These are phyloP conservation scores for Rhabditoides inermis DNA, from an alignment of 2,888 invertebrate genomes.

Conservation along the genomic window DNA sequence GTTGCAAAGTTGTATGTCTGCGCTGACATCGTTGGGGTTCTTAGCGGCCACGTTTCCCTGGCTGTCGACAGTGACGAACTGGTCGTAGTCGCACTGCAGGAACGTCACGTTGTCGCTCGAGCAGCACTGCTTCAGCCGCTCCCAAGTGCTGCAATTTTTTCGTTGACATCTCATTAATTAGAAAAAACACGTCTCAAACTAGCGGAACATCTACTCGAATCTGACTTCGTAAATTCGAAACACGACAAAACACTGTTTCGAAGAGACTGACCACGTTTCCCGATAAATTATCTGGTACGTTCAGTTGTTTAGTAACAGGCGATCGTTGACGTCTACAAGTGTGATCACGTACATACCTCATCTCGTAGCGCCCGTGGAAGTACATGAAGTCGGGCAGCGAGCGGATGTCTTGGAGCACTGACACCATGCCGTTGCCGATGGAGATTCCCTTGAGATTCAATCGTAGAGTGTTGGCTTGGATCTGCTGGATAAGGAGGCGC, in stretches of 20 bases:
- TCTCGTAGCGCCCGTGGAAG: constrained; percentile 12
- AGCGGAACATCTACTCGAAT: not conserved
- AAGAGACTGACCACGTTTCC: too few relatives aligned
- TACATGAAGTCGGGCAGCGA: constrained; percentile 9
- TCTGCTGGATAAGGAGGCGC: constrained; percentile 20
- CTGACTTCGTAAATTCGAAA: too few relatives aligned
- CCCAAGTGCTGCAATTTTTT: not conserved
- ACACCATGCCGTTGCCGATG: constrained; percentile 17
- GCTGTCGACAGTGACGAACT: not conserved
- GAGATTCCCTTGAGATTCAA: constrained; percentile 16
- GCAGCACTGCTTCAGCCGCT: constrained; percentile 1
- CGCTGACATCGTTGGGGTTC: not conserved
- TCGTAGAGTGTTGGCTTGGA: not conserved
- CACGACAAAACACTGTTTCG: too few relatives aligned
- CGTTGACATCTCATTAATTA: not conserved
- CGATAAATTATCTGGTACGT: too few relatives aligned
- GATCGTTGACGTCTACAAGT: too few relatives aligned
- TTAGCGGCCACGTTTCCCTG: not conserved
- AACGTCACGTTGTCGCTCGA: not conserved
- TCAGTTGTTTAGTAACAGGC: too few relatives aligned
- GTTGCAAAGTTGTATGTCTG: not conserved
- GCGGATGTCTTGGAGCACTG: constrained; percentile 8
- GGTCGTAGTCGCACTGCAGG: not conserved
- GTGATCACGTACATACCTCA: constrained; percentile 8
- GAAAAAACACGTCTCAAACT: not conserved